These are phyloP conservation scores for Psylliodes chrysocephalus DNA, from an alignment of 2,888 invertebrate genomes.

Conservation along the genomic window DNA sequence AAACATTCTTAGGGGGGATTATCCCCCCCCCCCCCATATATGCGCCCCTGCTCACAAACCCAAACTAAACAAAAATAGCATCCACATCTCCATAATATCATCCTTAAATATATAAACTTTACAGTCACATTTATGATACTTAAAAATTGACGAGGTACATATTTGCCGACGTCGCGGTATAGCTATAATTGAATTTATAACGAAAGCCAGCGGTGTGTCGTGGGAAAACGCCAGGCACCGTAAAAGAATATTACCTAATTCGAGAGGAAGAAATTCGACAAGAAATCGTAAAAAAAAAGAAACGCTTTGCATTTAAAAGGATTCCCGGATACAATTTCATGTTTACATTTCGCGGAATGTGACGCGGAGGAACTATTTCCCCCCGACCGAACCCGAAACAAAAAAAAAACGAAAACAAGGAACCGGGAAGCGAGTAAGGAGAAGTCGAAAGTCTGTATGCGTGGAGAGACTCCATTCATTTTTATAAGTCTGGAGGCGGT, in stretches of 20 bases:
- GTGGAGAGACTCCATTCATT: constrained; percentile 40
- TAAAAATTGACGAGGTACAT: not conserved
- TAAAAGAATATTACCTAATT: constrained; percentile 33
- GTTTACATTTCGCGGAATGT: constrained; percentile 30
- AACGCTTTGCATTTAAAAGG: constrained; percentile 33
- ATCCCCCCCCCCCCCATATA: no score
- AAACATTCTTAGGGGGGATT: no score
- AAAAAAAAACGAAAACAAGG: no score
- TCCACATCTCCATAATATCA: no score
- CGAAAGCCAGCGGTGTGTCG: constrained; percentile 4
- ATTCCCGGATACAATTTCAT: constrained; percentile 33
- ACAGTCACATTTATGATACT: not conserved
- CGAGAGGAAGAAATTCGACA: constrained; percentile 26
- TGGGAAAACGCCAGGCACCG: constrained; percentile 19
- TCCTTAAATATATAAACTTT: no score
- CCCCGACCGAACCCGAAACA: no score
- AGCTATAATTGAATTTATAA: constrained; percentile 1
- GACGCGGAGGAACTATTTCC: constrained; percentile 28
- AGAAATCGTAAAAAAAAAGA: constrained; percentile 32
- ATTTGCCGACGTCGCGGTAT: not conserved
- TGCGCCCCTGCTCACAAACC: no score
- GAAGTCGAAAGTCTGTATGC: constrained; percentile 26
- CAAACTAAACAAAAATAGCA: no score
- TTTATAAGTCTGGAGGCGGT: constrained; percentile 32
- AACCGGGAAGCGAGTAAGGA: not conserved